Evolutionary conservation across 1,140 invertebrate species (phyloP).

Genomic region (Halesus radiatus): DNA sequence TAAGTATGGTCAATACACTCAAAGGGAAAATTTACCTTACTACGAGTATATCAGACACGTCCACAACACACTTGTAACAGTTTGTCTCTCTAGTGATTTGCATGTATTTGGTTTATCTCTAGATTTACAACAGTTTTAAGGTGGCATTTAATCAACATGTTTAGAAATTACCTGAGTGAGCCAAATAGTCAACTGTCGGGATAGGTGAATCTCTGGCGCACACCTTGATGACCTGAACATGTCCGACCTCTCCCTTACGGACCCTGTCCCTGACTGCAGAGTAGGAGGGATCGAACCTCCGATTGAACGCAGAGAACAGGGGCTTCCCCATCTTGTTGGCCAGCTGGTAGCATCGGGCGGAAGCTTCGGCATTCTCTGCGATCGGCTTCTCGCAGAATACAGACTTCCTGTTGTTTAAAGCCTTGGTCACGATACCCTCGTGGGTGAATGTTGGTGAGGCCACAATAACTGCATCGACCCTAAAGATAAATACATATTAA

Average conservation of each 20-base stretch:
- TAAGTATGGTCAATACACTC: no score
- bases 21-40: no score
- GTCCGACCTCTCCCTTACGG: conserved; percentile 73
- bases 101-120: no score
- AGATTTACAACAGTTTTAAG: no score
- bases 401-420: conserved; percentile 74
- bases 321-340: conserved; percentile 71
- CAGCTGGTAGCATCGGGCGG: conserved; percentile 73
- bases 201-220: conserved; percentile 75
- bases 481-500: conserved; percentile 56
- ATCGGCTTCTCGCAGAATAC: conserved; percentile 84
- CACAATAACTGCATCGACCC: conserved; percentile 72
- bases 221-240: conserved; percentile 75
- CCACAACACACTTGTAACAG: no score
- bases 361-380: conserved; percentile 70
- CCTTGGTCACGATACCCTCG: conserved; percentile 72
- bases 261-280: conserved; percentile 68
- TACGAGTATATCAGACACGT: no score
- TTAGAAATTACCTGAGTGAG: conserved; percentile 70
- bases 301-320: conserved; percentile 78
- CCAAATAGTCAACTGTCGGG: conserved; percentile 75
- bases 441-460: conserved; percentile 76
- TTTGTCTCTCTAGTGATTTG: no score
- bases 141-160: no score
- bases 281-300: conserved; percentile 79